These are phyloP conservation scores for Sialis lutaria DNA, from an alignment of 2,888 invertebrate species.

Conservation along the genomic window DNA sequence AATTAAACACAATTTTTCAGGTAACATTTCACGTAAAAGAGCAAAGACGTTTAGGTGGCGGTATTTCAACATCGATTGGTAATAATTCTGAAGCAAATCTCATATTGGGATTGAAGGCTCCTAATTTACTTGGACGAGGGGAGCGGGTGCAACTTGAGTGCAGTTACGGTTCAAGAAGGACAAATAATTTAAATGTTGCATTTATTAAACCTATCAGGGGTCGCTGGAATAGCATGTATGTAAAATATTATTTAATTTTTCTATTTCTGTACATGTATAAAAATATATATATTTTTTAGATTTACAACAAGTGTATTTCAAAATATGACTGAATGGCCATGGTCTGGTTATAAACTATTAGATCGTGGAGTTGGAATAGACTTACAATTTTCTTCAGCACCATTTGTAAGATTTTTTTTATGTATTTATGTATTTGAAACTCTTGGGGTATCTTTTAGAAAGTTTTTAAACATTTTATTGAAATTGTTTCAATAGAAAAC, in stretches of 20 bases:
- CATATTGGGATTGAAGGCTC: conserved; percentile 52
- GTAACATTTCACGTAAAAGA: conserved; percentile 80
- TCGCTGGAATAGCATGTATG: conserved; percentile 43
- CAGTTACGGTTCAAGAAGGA: conserved; percentile 66
- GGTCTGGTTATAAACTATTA: conserved; percentile 65
- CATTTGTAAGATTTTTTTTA: conserved; percentile 25
- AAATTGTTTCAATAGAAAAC: too few species aligned
- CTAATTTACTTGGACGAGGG: conserved; percentile 77
- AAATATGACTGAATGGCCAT: conserved; percentile 57
- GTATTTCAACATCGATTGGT: conserved; percentile 72
- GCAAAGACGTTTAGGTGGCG: conserved; percentile 62
- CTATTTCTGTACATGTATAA: neutral
- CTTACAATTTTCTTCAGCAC: conserved; percentile 48
- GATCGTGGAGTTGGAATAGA: conserved; percentile 67
- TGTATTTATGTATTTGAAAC: too few species aligned
- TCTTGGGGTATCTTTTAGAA: too few species aligned
- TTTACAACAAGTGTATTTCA: conserved; percentile 57
- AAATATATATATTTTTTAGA: conserved; percentile 25
- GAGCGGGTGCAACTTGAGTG: conserved; percentile 70
- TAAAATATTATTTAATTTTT: conserved; percentile 11
- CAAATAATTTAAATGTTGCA: conserved; percentile 62
- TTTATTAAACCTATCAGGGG: conserved; percentile 74
- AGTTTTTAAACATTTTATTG: too few species aligned
- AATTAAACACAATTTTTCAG: conserved; percentile 22
- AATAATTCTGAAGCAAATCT: conserved; percentile 76